Base-by-base conservation (phyloP, 2,113 vertebrate species). In the Atrichornis clamosus region DNA sequence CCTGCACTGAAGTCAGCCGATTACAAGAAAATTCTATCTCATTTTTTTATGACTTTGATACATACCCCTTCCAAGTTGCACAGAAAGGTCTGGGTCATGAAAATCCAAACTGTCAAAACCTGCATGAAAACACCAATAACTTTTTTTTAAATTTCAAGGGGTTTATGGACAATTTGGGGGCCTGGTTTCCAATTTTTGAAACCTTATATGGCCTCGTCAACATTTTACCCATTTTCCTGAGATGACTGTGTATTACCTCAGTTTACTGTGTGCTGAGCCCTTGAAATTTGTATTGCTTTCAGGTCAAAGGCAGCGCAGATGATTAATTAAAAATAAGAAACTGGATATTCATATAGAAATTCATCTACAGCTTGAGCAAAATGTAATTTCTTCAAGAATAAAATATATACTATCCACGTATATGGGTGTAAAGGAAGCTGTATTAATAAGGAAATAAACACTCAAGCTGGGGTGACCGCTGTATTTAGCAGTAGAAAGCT, bases 1-100 rank as follows among this genome's bases (percentile, higher is more conserved):
- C 52, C 84, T 87, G 73, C 67, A 81, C 56, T 91, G 65, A 75
- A 97, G 77, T 84, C 62, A 87, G 32, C 49, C 91, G 93, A 95
- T 94, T 93, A 83, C 63, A 86, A 85, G 37, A 94, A 95, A 93
- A 86, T 77, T 50, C 56, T 22, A 6, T 69, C 72, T 86, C 14
- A 11, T 47, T 80, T 89, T 67, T 87, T 92, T 76, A 33, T 92
- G 20, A 85, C 0, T 0, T 39, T 58, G 60, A 75, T 85, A 73
- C 10, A 30, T 35, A 88, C 55, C 13, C 37, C 63, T 82, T 58
- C 37, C 17, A 76, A 44, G 28, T 63, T 77, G 46, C 37, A 80
- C 62, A 58, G 62, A 85, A 92, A 65, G 6, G 7, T 69, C 58
- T 86, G 37, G 67, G 27, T 59, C 50, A 77, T 23, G 15, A 77